Percentiles rank a stretch among this genome's conserved stretches.
Evolutionary conservation across 2,113 vertebrate genomes (phyloP).

Genomic region (Talpa occidentalis): DNA sequence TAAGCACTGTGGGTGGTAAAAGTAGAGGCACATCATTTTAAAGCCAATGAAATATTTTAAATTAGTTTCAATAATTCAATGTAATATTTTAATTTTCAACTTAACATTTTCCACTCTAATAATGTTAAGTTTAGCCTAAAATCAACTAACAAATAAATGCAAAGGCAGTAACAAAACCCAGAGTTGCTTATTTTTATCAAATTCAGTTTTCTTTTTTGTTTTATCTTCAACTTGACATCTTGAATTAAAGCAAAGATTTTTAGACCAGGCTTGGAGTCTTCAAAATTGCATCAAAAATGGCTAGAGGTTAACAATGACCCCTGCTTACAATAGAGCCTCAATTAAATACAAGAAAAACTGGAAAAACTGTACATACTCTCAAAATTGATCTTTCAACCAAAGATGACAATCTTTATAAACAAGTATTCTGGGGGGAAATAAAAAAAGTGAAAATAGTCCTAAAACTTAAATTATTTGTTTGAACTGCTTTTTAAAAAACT

Average conservation of each 20-base stretch:
- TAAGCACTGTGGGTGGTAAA: not conserved
- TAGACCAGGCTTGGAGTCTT: not conserved
- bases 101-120: not conserved
- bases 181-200: conserved; percentile 1
- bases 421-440: not conserved
- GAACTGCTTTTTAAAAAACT: not conserved
- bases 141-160: not conserved
- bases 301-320: not conserved
- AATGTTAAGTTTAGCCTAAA: not conserved
- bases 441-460: conserved; percentile 40
- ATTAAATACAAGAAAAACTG: not conserved
- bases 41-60: not conserved
- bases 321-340: not conserved
- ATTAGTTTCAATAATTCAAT: not conserved
- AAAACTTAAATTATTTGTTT: conserved; percentile 10
- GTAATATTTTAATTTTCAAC: conserved; percentile 28
- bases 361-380: not conserved
- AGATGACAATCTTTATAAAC: not conserved
- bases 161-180: not conserved
- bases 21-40: not conserved
- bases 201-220: not conserved
- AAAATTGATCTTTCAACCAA: not conserved
- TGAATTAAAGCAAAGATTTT: conserved; percentile 24
- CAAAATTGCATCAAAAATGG: not conserved
- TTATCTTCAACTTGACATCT: not conserved